A percentile compares a stretch with the other conserved stretches of the same genome.
Conservation (phyloP, 1,140 invertebrate genomes). For the Bilobella aurantiaca region DNA sequence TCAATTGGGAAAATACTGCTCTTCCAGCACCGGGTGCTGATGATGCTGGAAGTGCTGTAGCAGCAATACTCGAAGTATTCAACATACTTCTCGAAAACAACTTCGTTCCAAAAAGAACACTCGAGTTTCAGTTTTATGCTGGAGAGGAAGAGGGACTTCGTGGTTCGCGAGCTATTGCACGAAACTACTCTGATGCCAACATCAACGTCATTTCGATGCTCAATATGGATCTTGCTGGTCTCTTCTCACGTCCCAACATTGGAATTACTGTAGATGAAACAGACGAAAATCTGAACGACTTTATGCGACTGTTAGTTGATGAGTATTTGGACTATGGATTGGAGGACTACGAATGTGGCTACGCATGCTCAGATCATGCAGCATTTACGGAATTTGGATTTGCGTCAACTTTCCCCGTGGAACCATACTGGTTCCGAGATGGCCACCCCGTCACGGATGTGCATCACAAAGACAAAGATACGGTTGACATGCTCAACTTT, state of each 20-base stretch:
- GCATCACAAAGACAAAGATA: neutral
- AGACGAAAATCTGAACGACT: neutral
- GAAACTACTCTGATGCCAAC: neutral
- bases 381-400: neutral
- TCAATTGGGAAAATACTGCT: neutral
- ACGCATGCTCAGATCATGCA: neutral
- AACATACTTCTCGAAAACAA: neutral
- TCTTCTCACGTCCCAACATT: neutral
- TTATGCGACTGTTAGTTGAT: neutral
- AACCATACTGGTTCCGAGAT: neutral
- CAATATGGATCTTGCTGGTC: neutral
- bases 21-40: constrained; percentile 2
- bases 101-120: neutral
- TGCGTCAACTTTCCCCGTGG: neutral
- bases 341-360: neutral
- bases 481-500: neutral
- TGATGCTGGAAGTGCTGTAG: constrained; percentile 1
- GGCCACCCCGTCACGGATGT: neutral
- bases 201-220: neutral
- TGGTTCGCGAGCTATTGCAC: neutral
- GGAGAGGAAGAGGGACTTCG: neutral
- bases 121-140: neutral
- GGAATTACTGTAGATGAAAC: neutral
- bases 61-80: neutral
- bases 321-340: neutral